phyloP scores from a whole-genome alignment of 2,888 invertebrate species.

The Morinoia aosen region DNA sequence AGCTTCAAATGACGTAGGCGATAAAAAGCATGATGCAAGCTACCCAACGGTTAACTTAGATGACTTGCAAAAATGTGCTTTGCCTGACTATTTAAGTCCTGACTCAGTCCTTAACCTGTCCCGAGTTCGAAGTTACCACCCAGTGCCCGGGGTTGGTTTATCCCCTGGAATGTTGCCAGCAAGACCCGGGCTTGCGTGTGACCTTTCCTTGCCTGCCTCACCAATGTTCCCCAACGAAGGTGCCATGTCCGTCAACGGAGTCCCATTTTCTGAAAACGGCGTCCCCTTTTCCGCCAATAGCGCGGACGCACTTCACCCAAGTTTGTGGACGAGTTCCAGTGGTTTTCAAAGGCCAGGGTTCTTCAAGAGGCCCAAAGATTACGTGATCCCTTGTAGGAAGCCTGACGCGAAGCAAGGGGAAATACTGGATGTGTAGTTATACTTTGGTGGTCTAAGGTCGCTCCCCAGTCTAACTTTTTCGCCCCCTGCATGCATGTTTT shows the following conservation, averaged over 20 bases:
- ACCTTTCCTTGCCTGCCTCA: not conserved
- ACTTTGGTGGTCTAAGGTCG: not conserved
- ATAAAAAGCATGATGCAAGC: not conserved
- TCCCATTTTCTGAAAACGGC: not conserved
- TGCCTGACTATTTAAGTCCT: constrained; percentile 23
- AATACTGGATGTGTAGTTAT: not conserved
- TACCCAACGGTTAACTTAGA: not conserved
- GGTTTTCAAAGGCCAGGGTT: not conserved
- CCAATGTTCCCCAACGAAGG: not conserved
- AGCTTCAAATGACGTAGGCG: not conserved
- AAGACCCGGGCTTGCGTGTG: not conserved
- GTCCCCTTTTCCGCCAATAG: not conserved
- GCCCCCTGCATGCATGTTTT: too few species aligned
- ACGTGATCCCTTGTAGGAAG: constrained; percentile 37
- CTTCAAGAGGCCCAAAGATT: not conserved
- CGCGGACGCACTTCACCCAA: not conserved
- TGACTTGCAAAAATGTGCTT: not conserved
- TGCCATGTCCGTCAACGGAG: not conserved
- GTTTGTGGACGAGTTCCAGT: constrained; percentile 1
- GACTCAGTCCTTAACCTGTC: not conserved
- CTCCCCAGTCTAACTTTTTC: too few species aligned
- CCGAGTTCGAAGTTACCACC: not conserved
- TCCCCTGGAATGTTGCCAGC: not conserved
- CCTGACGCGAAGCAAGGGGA: constrained; percentile 28
- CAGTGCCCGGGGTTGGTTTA: not conserved